Base-by-base conservation (phyloP, 2,888 invertebrate species). In the Synergus itoensis region DNA sequence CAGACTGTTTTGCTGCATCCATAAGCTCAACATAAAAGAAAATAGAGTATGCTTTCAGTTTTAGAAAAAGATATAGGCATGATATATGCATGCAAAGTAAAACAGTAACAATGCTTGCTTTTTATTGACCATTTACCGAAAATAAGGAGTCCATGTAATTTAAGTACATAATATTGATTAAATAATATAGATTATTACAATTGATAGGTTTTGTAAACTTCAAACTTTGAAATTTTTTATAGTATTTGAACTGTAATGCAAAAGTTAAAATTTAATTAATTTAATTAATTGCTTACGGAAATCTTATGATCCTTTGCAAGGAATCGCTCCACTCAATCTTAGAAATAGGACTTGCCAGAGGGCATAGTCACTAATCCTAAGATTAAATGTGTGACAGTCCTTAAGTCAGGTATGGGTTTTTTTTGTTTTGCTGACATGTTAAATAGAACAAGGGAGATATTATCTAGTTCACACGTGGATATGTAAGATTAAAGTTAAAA, bases 21-120 rank as follows among this genome's bases (percentile, higher is more conserved):
- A 73, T 53, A 73, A 53, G 53, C 36, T 48, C 5, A 53, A 12
- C 53, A 73, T 73, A 36, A 53, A 73, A 73, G 73, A 40, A 73
- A 73, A 73, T 73, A n/a, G 73, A 40, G 36, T 53, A 53, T 9
- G 36, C 48, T 53, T 21, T 60, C 4, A 9, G 4, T 21, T 60
- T 60, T 21, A 21, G 21, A 21, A 60, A 60, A 60, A 60, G 21
- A 21, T 11, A 21, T 4, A 60, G 60, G 21, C 21, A 12, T 36
- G 36, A 36, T 36, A 36, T 21, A 60, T 21, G 12, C 21, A 60
- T 21, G 3, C 3, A 8, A 53, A 53, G 9, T 8, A 53, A n/a
- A n/a, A 53, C 53, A 53, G 16, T 53, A 53, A 7, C n/a, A n/a
- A 53, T 8, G n/a, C 1, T 53, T 53, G n/a, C 53, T n/a, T 2